A percentile compares a stretch with the other conserved stretches of the same genome.
Evolutionary conservation across 2,888 invertebrate genomes (phyloP).

Genomic region (Trissonchulus latispiculum): DNA sequence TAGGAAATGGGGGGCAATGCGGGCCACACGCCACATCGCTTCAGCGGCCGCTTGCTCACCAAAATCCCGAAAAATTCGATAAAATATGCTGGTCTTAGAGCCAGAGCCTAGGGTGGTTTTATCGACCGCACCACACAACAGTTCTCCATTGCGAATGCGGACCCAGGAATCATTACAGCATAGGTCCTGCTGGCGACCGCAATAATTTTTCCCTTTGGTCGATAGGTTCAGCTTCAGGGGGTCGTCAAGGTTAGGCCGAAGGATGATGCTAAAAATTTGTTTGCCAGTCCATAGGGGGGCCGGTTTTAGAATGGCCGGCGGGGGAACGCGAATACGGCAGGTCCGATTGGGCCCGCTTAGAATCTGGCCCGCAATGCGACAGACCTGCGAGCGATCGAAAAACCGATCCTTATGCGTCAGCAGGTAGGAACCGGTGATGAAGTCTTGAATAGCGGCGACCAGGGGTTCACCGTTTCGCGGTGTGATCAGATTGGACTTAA

Average conservation of each 20-base stretch:
- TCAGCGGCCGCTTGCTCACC: conserved; percentile 47
- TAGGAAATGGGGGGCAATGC: conserved; percentile 64
- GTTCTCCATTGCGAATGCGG: conserved; percentile 80
- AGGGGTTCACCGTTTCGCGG: conserved; percentile 94
- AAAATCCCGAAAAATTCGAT: conserved; percentile 65
- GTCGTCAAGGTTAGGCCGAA: conserved; percentile 70
- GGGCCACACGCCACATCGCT: conserved; percentile 81
- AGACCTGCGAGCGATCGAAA: conserved; percentile 53
- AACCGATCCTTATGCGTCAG: conserved; percentile 88
- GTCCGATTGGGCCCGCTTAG: conserved; percentile 61
- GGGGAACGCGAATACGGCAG: conserved; percentile 68
- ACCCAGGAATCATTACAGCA: conserved; percentile 78
- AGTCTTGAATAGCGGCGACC: conserved; percentile 77
- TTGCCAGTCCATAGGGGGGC: conserved; percentile 88
- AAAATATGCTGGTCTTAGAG: conserved; percentile 89
- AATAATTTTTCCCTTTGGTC: conserved; percentile 80
- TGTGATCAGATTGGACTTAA: conserved; percentile 82
- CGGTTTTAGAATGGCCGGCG: conserved; percentile 83
- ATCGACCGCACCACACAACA: conserved; percentile 86
- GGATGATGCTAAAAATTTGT: conserved; percentile 74
- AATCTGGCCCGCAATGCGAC: conserved; percentile 69
- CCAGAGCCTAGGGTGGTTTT: conserved; percentile 91
- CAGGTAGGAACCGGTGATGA: conserved; percentile 67
- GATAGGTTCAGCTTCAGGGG: conserved; percentile 74
- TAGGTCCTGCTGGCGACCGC: conserved; percentile 56